Base-by-base conservation (phyloP, 2,113 vertebrate species). In the Ivindomyrus marchei region DNA sequence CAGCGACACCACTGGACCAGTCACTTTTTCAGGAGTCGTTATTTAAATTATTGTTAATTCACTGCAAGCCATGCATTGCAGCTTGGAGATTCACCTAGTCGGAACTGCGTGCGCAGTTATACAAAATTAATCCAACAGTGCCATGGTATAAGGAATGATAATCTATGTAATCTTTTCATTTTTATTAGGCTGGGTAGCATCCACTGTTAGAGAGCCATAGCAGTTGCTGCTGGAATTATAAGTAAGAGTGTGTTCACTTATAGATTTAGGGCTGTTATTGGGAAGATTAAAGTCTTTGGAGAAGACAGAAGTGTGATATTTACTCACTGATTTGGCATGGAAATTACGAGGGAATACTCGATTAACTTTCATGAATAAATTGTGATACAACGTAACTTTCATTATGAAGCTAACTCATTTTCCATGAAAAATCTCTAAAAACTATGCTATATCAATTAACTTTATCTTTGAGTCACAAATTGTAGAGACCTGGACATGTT, bases 291-390 rank as follows among this genome's bases (percentile, higher is more conserved):
- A 80, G 46, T 84, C 74, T 83, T 62, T n/a, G 24, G 70, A n/a
- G 66, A 58, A 88, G 89, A 91, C 89, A 91, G 88, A 88, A 91
- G 88, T 84, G 15, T 56, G 74, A 58, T 89, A 74, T 91, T 88
- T 88, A 88, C 85, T 39, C 15, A 27, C 88, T 50, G 84, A 70
- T 88, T 66, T 89, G 31, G 27, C 17, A 87, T 39, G 3, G 62
- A 52, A 77, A n/a, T 31, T 45, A 53, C 8, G 4, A 11, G 46
- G 24, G 88, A 88, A 36, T 31, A 31, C 4, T 27, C 74, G 2
- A 21, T 45, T 88, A 31, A 31, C 21, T 85, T 88, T 58, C 19
- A 87, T 87, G 47, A 87, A 21, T 87, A 53, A 62, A 88, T 88
- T 88, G 87, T 88, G 56, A 62, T 42, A 58, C 87, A 66, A 36